Base-by-base conservation (phyloP, 2,113 vertebrate genomes). In the Phaetusa simplex region DNA sequence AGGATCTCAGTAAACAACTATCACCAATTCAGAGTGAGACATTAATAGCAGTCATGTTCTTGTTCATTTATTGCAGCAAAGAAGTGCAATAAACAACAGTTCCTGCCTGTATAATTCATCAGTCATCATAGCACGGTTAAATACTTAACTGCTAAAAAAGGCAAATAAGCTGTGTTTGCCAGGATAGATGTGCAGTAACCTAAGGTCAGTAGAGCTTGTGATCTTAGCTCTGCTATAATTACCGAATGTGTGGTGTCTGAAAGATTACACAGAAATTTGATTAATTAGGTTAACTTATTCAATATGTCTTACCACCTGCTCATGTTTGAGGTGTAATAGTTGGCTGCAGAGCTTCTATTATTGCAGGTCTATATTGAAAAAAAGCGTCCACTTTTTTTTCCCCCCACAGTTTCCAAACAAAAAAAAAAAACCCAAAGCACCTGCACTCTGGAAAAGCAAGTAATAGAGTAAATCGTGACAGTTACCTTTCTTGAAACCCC, bases 401-500 rank as follows among this genome's bases (percentile, higher is more conserved):
- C 2, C 3, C 14, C 36, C 65, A 34, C 64, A 59, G 53, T 21
- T 30, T 80, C 30, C 36, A 71, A 50, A 40, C 19, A 43, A 70
- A 30, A 24, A 72, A 61, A 27, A 9, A 2, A 42, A 42, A 14
- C 52, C 78, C 43, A 80, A 83, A 94, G 58, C 72, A 61, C 62
- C 61, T 86, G 27, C 20, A 15, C 30, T 88, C 34, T 84, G 94
- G 91, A 93, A 91, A 88, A 88, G 18, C 79, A 95, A 88, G 32
- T 88, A 85, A 50, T 87, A 89, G 73, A 67, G 8, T 91, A 90
- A 96, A 86, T 78, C 61, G 24, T 82, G 70, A 15, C 43, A 14
- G 70, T 90, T 90, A 62, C 70, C 66, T 85, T 85, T 86, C 72
- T 61, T 92, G 72, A 90, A 88, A 97, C 52, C 42, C 21, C 88